These are phyloP conservation scores for Myanophis thanlyinensis DNA, from an alignment of 2,113 vertebrate species.

Conservation along the genomic window DNA sequence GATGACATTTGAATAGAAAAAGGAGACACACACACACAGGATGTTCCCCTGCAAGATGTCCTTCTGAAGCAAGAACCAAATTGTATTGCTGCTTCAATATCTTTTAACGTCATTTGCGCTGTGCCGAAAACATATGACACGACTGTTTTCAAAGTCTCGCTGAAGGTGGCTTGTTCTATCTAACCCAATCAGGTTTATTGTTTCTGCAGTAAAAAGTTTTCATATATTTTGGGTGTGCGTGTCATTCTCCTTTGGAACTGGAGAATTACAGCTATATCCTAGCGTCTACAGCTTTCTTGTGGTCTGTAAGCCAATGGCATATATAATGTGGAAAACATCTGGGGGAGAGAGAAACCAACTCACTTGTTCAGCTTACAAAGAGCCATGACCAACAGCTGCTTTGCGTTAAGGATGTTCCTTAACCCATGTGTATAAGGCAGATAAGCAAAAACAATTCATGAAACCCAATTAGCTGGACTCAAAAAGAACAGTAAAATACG, in stretches of 20 bases:
- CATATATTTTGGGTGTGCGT: not conserved
- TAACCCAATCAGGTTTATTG: not conserved
- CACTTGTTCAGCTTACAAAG: not conserved
- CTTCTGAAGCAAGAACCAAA: not conserved
- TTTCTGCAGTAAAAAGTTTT: not conserved
- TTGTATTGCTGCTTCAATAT: not conserved
- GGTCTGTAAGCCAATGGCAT: not conserved
- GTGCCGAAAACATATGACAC: not conserved
- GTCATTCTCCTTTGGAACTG: not conserved
- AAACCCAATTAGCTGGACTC: not conserved
- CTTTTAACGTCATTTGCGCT: not conserved
- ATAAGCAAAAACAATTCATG: not conserved
- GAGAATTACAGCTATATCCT: not conserved
- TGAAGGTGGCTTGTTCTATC: not conserved
- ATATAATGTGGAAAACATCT: not conserved
- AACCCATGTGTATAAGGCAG: not conserved
- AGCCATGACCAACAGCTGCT: not conserved
- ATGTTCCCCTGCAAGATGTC: not conserved
- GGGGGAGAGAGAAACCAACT: not conserved
- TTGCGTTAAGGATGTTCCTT: not conserved
- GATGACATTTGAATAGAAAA: not conserved
- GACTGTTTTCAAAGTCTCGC: not conserved
- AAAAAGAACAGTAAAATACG: not conserved
- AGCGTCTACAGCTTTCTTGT: not conserved
- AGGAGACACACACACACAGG: not conserved